Conservation (phyloP, 2,113 vertebrate species). For the Ophthalmotilapia sp. region DNA sequence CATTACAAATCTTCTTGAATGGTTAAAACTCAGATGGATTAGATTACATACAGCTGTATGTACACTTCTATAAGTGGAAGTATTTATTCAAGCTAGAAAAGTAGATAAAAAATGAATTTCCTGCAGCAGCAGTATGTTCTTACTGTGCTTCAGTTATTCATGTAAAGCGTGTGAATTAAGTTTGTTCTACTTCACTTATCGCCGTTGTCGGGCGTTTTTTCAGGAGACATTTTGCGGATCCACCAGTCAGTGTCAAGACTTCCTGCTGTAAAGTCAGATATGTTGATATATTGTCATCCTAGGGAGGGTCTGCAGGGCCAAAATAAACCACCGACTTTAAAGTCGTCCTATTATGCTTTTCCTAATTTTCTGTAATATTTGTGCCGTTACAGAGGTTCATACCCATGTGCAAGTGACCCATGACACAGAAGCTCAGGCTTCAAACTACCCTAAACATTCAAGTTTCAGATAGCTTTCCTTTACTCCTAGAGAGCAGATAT, state of each 20-base stretch:
- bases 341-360: not conserved
- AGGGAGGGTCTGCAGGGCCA: not conserved
- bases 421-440: not conserved
- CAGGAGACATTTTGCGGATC: constrained; percentile 38
- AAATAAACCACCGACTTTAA: not conserved
- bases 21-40: not conserved
- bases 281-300: constrained; percentile 56
- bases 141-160: not conserved
- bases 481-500: not conserved
- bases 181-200: constrained; percentile 48
- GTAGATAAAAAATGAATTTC: not conserved
- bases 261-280: constrained; percentile 58
- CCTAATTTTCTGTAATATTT: not conserved
- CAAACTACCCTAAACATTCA: not conserved
- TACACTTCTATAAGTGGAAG: not conserved
- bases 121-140: not conserved
- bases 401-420: not conserved
- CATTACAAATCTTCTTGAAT: not conserved
- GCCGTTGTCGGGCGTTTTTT: not conserved
- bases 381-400: not conserved
- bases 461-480: not conserved
- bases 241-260: not conserved
- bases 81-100: not conserved
- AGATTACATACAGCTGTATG: not conserved
- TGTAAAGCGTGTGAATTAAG: not conserved